Conservation (phyloP, 2,888 invertebrate genomes). For the Drosophila mettleri region DNA sequence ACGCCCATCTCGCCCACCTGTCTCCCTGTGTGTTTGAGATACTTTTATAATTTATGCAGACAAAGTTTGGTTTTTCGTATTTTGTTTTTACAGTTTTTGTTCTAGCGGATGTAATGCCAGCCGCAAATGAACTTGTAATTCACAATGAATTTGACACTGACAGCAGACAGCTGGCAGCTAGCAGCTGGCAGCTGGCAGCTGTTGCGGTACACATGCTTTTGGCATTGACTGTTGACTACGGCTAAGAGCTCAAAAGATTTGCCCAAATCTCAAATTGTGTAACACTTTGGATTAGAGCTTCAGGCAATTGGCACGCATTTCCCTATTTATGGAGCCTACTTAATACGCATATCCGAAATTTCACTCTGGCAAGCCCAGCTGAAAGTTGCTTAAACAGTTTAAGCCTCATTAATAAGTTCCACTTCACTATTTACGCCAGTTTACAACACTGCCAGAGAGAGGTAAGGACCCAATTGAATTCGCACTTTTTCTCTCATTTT, state of each 20-base stretch:
- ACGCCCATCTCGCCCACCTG: background rate
- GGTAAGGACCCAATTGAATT: background rate
- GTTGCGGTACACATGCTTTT: slow-evolving; percentile 45
- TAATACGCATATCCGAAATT: background rate
- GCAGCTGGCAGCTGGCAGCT: slow-evolving; percentile 33
- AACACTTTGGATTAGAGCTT: slow-evolving; percentile 42
- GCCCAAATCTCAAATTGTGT: slow-evolving; percentile 38
- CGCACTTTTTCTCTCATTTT: background rate
- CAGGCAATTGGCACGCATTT: slow-evolving; percentile 3
- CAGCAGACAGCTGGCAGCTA: slow-evolving; percentile 69
- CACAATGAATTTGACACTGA: slow-evolving; percentile 78
- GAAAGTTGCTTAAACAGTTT: background rate
- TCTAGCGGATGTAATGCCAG: slow-evolving; percentile 71
- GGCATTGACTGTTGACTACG: slow-evolving; percentile 47
- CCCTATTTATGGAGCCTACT: background rate
- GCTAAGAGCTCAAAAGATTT: slow-evolving; percentile 3
- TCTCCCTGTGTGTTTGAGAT: background rate
- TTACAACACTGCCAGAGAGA: background rate
- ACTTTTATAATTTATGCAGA: slow-evolving; percentile 62
- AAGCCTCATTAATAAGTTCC: background rate
- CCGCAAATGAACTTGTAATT: slow-evolving; percentile 78
- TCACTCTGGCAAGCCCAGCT: background rate
- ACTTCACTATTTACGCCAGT: background rate
- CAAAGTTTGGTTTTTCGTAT: slow-evolving; percentile 31
- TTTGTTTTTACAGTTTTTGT: slow-evolving; percentile 24